Conservation (phyloP, 2,113 vertebrate genomes). For the Trematomus loennbergii region DNA sequence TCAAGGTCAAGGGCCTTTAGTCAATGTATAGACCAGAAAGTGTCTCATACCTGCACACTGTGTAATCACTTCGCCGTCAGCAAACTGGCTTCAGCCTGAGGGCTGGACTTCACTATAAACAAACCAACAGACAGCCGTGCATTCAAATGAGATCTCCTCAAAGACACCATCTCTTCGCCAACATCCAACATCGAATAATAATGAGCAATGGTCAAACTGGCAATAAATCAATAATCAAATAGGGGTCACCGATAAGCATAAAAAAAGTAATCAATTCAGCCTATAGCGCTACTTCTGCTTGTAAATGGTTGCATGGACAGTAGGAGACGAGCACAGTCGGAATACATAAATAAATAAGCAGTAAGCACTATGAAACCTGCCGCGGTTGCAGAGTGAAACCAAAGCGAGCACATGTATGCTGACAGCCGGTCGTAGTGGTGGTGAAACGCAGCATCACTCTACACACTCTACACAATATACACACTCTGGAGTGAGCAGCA, state of each 20-base stretch:
- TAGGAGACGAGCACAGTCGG: conserved; percentile 31
- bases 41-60: conserved; percentile 46
- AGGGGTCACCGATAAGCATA: conserved; percentile 37
- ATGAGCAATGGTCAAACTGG: conserved; percentile 6
- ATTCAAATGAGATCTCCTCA: conserved; percentile 54
- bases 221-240: conserved; percentile 42
- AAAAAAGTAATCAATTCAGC: conserved; percentile 36
- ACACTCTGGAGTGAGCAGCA: conserved; percentile 7
- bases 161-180: conserved; percentile 16
- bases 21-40: conserved; percentile 56
- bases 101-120: conserved; percentile 56
- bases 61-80: conserved; percentile 62
- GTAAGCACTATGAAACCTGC: conserved; percentile 41
- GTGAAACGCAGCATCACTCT: conserved; percentile 33
- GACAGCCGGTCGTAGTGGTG: conserved; percentile 33
- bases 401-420: conserved; percentile 10
- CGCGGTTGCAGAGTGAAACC: conserved; percentile 28
- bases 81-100: conserved; percentile 55
- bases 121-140: conserved; percentile 39
- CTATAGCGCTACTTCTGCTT: background rate
- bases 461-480: conserved; percentile 13
- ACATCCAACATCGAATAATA: conserved; percentile 25
- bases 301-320: conserved; percentile 1
- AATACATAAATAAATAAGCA: conserved; percentile 68
- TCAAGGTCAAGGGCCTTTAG: conserved; percentile 40